Conservation (phyloP, 2,888 invertebrate species). For the Nemapogon koenigi region DNA sequence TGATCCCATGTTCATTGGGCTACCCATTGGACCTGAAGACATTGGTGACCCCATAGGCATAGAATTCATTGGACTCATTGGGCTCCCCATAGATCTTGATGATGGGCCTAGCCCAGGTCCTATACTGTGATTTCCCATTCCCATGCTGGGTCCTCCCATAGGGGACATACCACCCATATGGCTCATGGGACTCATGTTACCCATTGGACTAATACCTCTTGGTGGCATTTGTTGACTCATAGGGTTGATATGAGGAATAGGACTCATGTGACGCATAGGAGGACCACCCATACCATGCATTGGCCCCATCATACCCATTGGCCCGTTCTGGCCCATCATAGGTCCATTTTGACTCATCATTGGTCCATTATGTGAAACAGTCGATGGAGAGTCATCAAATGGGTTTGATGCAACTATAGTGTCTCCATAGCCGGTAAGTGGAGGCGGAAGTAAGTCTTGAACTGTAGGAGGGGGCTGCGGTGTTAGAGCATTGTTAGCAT, state of each 20-base stretch:
- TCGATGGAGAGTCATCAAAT: conserved; percentile 87
- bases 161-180: conserved; percentile 74
- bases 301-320: conserved; percentile 70
- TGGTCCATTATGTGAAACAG: conserved; percentile 64
- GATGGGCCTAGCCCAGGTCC: conserved; percentile 64
- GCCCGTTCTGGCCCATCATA: conserved; percentile 73
- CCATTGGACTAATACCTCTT: conserved; percentile 71
- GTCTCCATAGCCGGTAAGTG: conserved; percentile 89
- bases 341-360: conserved; percentile 69
- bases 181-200: conserved; percentile 74
- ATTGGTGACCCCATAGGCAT: conserved; percentile 75
- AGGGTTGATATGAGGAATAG: conserved; percentile 67
- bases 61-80: conserved; percentile 79
- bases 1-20: conserved; percentile 74
- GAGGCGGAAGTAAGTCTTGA: conserved; percentile 83
- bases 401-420: conserved; percentile 95
- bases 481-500: conserved; percentile 69
- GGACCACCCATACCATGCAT: conserved; percentile 69
- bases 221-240: conserved; percentile 71
- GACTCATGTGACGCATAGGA: conserved; percentile 72
- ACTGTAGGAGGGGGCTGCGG: conserved; percentile 75
- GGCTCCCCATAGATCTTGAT: conserved; percentile 71
- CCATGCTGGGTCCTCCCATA: conserved; percentile 76
- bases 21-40: conserved; percentile 74
- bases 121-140: conserved; percentile 68